A percentile compares a stretch with the other conserved stretches of the same genome.
These are phyloP conservation scores for Lochmaea capreae DNA, from an alignment of 2,888 invertebrate genomes.

Conservation along the genomic window DNA sequence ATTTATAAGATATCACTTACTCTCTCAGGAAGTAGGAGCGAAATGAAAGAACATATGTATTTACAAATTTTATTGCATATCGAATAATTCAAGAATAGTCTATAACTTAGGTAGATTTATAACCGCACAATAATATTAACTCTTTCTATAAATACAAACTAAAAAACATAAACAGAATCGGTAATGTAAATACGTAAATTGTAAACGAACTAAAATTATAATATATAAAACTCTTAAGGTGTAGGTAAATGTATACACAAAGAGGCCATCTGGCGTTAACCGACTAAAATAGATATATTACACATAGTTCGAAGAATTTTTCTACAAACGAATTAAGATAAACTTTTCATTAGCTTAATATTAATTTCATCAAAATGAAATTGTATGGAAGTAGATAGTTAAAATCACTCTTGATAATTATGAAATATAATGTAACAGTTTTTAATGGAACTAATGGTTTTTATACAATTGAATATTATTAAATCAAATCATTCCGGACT, in stretches of 20 bases:
- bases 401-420: neutral
- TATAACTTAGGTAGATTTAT: conserved; percentile 41
- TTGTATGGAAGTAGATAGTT: neutral
- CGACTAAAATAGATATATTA: conserved; percentile 64
- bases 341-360: conserved; percentile 46
- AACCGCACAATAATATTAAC: conserved; percentile 46
- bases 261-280: conserved; percentile 62
- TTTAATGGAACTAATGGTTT: neutral
- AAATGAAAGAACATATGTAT: conserved; percentile 32
- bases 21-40: neutral
- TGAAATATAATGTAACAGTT: neutral
- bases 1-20: too few relatives aligned
- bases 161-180: conserved; percentile 56
- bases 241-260: conserved; percentile 64
- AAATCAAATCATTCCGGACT: too few relatives aligned
- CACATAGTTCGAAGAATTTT: conserved; percentile 63
- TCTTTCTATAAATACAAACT: conserved; percentile 52
- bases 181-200: conserved; percentile 58
- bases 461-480: neutral
- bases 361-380: neutral
- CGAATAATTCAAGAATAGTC: conserved; percentile 45
- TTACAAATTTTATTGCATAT: conserved; percentile 48
- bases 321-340: conserved; percentile 61
- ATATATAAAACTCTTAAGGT: conserved; percentile 63
- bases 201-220: conserved; percentile 59